A percentile compares a stretch with the other conserved stretches of the same genome.
phyloP scores from a whole-genome alignment of 2,797 vertebrate species.

The Anguilla marmorata region DNA sequence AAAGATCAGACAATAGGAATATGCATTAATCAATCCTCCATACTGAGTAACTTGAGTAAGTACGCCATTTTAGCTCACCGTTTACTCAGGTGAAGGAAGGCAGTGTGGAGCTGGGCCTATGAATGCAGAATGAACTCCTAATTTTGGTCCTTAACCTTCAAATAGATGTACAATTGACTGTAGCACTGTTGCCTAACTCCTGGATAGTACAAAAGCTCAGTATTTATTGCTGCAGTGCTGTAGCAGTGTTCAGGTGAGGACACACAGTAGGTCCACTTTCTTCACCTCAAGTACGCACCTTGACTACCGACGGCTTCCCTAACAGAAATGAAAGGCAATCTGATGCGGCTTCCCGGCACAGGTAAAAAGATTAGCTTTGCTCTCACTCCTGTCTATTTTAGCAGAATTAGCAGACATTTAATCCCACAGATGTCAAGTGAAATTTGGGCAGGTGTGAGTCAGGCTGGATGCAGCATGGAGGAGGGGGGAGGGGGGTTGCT shows the following conservation, averaged over 20 bases:
- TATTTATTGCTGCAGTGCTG: background rate
- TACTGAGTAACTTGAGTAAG: background rate
- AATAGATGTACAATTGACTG: background rate
- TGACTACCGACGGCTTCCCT: background rate
- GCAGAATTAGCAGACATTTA: background rate
- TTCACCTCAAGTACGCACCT: background rate
- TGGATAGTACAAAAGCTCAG: background rate
- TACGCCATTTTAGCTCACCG: background rate
- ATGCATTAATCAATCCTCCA: background rate
- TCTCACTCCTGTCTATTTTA: background rate
- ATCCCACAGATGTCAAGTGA: background rate
- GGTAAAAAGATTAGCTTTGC: background rate
- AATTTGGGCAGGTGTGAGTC: background rate
- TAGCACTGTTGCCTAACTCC: background rate
- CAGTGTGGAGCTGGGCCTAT: background rate
- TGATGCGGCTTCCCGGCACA: background rate
- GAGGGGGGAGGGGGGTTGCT: background rate
- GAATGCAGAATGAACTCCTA: background rate
- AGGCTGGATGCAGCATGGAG: background rate
- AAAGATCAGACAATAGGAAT: background rate
- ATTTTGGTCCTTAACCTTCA: background rate
- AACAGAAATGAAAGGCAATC: background rate
- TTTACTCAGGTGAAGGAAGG: background rate
- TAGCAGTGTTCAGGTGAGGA: background rate
- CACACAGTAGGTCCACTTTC: background rate